Evolutionary conservation across 1,140 invertebrate species (phyloP).

Genomic region (Listronotus oregonensis): DNA sequence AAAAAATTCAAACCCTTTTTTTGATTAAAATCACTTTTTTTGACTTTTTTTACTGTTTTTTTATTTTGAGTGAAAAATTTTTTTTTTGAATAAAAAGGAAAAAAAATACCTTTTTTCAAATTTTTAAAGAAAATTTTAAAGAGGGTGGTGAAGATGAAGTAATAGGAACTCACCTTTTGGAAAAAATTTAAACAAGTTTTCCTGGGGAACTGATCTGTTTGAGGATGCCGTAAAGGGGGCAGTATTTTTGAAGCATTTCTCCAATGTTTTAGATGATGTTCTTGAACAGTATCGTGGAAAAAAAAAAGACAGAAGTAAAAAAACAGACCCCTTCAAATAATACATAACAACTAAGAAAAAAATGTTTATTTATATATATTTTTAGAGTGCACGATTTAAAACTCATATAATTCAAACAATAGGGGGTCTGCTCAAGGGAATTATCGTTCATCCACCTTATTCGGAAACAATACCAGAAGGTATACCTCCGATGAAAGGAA

Average conservation of each 20-base stretch:
- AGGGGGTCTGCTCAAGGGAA: conserved; percentile 47
- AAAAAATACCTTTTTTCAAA: too few species aligned
- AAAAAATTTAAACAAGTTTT: conserved; percentile 45
- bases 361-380: background rate
- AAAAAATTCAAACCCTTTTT: too few species aligned
- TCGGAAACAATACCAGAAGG: conserved; percentile 42
- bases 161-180: conserved; percentile 40
- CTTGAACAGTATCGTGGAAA: conserved; percentile 49
- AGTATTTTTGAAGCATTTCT: conserved; percentile 48
- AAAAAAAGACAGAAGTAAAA: too few species aligned
- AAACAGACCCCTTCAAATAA: too few species aligned
- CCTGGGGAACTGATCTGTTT: conserved; percentile 44
- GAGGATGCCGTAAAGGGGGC: conserved; percentile 43
- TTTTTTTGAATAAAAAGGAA: too few species aligned
- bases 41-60: too few species aligned
- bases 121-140: too few species aligned
- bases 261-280: conserved; percentile 44
- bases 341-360: too few species aligned
- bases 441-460: conserved; percentile 50
- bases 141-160: conserved; percentile 42
- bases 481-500: conserved; percentile 14
- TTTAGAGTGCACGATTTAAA: conserved; percentile 46
- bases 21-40: too few species aligned
- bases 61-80: too few species aligned
- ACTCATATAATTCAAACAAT: conserved; percentile 44